Evolutionary conservation across 1,140 invertebrate species (phyloP).

Genomic region (Listronotus oregonensis): DNA sequence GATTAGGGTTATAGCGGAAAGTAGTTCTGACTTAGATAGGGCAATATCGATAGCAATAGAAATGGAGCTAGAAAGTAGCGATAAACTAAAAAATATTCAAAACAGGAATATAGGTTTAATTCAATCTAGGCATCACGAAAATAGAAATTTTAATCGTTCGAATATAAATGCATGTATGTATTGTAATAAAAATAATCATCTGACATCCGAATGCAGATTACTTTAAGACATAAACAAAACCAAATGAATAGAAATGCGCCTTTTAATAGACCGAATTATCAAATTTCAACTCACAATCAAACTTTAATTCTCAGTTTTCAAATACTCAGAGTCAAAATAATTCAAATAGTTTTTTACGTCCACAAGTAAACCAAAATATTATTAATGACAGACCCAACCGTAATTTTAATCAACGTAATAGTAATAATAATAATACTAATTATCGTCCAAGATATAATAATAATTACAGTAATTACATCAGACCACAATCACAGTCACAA

Average conservation of each 20-base stretch:
- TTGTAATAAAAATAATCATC: conserved; percentile 10
- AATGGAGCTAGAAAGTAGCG: too few species aligned
- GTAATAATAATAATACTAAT: too few species aligned
- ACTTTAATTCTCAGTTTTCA: neutral
- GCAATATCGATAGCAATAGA: too few species aligned
- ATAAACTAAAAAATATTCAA: conserved; percentile 1
- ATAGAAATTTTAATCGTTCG: neutral
- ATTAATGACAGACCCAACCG: too few species aligned
- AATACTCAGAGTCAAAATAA: neutral
- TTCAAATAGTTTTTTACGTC: too few species aligned
- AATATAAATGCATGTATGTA: conserved; percentile 5
- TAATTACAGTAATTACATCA: too few species aligned
- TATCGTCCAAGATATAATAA: too few species aligned
- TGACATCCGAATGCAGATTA: conserved; percentile 10
- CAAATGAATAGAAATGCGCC: neutral
- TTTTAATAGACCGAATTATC: neutral
- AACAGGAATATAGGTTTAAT: conserved; percentile 3
- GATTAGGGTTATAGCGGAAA: neutral
- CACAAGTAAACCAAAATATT: too few species aligned
- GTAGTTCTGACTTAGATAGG: neutral
- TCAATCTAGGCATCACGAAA: neutral
- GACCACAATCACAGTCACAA: too few species aligned
- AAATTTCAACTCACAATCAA: conserved; percentile 1
- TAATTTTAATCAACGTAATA: too few species aligned
- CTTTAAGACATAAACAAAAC: conserved; percentile 8